phyloP scores from a whole-genome alignment of 2,113 vertebrate species.

The Cochlearius cochlearius region DNA sequence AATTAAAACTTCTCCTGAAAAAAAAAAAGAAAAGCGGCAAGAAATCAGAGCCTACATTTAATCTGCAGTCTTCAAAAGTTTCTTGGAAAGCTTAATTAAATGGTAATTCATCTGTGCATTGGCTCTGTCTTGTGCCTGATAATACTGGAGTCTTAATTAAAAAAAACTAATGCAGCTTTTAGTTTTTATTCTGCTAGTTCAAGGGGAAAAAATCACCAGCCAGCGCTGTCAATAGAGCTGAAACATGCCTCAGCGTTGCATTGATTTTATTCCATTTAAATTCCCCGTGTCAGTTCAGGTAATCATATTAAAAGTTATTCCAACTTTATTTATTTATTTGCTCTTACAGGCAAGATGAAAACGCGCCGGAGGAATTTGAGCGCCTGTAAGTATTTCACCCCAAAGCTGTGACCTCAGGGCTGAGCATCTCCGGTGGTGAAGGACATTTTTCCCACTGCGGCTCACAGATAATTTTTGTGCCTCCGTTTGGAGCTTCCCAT shows the following conservation, averaged over 20 bases:
- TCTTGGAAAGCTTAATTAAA: constrained; percentile 77
- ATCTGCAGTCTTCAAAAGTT: constrained; percentile 70
- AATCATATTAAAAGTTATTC: background rate
- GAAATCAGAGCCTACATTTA: constrained; percentile 60
- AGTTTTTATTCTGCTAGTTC: constrained; percentile 60
- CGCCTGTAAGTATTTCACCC: background rate
- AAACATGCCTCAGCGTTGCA: background rate
- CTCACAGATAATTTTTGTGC: background rate
- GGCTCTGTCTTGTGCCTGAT: constrained; percentile 67
- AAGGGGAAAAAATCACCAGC: constrained; percentile 34
- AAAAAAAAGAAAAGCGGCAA: background rate
- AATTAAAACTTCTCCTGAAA: constrained; percentile 22
- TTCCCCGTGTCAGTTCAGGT: background rate
- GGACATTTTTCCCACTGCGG: no score
- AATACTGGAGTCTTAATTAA: constrained; percentile 71
- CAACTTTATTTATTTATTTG: background rate
- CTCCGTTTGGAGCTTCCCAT: background rate
- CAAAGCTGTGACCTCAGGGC: background rate
- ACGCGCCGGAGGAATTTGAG: background rate
- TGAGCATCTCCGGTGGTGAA: background rate
- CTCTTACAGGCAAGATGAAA: background rate
- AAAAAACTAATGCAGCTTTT: constrained; percentile 52
- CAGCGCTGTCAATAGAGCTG: constrained; percentile 23
- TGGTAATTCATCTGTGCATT: constrained; percentile 70
- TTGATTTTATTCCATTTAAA: constrained; percentile 34